phyloP scores from a whole-genome alignment of 1,140 invertebrate species.

The Achatina immaculata region DNA sequence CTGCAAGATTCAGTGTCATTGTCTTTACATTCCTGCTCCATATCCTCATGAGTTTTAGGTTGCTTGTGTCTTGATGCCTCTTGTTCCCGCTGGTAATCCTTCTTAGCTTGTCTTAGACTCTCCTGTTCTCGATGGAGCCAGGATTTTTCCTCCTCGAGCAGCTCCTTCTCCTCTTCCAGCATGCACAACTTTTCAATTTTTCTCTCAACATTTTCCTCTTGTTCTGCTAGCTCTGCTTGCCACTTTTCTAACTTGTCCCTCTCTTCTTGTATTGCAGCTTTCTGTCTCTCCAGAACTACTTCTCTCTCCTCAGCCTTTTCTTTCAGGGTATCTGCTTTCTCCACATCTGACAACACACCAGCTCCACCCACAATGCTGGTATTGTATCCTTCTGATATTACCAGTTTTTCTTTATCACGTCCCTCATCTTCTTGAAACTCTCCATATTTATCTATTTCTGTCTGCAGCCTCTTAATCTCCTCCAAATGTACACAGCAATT shows the following conservation, averaged over 20 bases:
- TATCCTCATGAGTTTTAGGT: neutral
- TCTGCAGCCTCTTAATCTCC: neutral
- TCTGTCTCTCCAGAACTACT: neutral
- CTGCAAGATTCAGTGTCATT: no score
- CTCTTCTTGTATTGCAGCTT: slow-evolving; percentile 1
- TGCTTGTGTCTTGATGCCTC: neutral
- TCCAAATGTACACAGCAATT: neutral
- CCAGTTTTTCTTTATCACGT: neutral
- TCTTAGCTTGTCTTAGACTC: neutral
- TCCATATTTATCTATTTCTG: neutral
- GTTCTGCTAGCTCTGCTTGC: neutral
- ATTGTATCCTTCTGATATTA: neutral
- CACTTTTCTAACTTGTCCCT: neutral
- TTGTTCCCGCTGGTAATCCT: neutral
- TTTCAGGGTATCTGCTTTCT: neutral
- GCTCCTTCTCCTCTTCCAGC: slow-evolving; percentile 2
- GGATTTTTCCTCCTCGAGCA: neutral
- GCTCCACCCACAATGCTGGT: neutral
- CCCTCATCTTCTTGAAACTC: neutral
- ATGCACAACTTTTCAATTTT: neutral
- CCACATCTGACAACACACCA: neutral
- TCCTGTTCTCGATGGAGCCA: neutral
- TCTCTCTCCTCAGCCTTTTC: neutral
- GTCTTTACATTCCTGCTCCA: neutral
- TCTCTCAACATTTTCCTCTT: slow-evolving; percentile 3